Evolutionary conservation across 2,113 vertebrate genomes (phyloP), one percentile per base, ranked within the genome.

Genomic region (Chlamydotis undulata): DNA sequence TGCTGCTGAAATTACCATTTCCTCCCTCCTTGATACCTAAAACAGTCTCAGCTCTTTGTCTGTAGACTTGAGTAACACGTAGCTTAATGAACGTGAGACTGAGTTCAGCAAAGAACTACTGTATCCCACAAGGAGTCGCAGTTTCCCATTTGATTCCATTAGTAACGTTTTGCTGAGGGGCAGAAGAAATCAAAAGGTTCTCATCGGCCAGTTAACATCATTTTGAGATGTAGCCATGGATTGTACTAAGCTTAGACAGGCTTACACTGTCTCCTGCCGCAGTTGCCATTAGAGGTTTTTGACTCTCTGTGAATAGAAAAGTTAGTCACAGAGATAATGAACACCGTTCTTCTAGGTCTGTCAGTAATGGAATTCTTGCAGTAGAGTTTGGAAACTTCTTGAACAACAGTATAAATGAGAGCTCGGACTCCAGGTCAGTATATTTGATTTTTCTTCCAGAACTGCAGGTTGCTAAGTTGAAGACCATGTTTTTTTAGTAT

Each of bases 301-400:
- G 25, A 21, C 83, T 83, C 12, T 49, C 6, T 68, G 18, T 55
- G 50, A 79, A 50, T 13, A 12, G 37, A 55, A 69, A 59, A 60
- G 6, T 59, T 23, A 33, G 12, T 87, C 39, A 50, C 61, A 45
- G 37, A 64, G 25, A 10, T 73, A 59, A 91, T 55, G 10, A 85
- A 63, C 39, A 22, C 23, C 87, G 2, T 82, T 86, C 19, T 83
- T 88, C 29, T 95, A 99, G 99, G 95, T 98, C 97, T 77, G 91
- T 98, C 73, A 97, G 95, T 88, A 98, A 98, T 50, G 98, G 98
- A 49, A 95, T 99, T 61, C 86, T 99, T 90, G 98, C 98, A 11
- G 73, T 99, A 68, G 97, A 99, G 91, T 98, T 99, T 95, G 98
- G 98, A 83, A 97, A 97, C 94, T 97, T 98, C 79, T 96, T 99